A percentile compares a stretch with the other conserved stretches of the same genome.
Conservation (phyloP, 2,797 vertebrate species). For the Dermochelys coriacea region DNA sequence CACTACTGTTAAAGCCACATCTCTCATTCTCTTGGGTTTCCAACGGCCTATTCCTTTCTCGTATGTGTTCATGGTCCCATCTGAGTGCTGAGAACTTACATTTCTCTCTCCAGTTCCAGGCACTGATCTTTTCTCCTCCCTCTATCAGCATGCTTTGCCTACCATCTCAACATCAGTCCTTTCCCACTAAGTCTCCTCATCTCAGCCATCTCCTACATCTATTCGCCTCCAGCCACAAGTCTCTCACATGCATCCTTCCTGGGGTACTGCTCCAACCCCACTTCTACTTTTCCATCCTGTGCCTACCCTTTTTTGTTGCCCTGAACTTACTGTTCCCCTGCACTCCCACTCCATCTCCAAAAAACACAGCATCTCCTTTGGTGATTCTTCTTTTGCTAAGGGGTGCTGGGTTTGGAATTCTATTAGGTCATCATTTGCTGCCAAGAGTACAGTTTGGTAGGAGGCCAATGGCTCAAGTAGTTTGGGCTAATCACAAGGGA, state of each 20-base stretch:
- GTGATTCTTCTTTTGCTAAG: background rate
- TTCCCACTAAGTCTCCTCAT: background rate
- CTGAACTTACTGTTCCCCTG: background rate
- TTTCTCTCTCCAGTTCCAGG: background rate
- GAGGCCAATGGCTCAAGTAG: background rate
- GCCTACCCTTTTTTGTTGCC: background rate
- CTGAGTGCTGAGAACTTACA: background rate
- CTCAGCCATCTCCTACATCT: background rate
- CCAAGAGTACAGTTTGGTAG: conserved; percentile 6
- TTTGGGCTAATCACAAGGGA: conserved; percentile 5
- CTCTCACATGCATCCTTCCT: background rate
- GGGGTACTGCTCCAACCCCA: background rate
- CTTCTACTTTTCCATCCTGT: background rate
- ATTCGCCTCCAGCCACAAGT: background rate
- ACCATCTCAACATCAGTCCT: background rate
- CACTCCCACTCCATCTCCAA: background rate
- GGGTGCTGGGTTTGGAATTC: background rate
- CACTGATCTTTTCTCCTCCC: background rate
- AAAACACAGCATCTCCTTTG: background rate
- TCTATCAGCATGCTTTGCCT: background rate
- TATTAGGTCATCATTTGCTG: conserved; percentile 32
- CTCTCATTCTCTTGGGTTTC: background rate
- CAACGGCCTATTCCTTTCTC: background rate
- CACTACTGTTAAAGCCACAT: background rate
- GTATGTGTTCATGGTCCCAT: background rate